Evolutionary conservation across 2,888 invertebrate species (phyloP), one percentile per base, ranked within the genome.

Genomic region (Ectropis crepuscularia): DNA sequence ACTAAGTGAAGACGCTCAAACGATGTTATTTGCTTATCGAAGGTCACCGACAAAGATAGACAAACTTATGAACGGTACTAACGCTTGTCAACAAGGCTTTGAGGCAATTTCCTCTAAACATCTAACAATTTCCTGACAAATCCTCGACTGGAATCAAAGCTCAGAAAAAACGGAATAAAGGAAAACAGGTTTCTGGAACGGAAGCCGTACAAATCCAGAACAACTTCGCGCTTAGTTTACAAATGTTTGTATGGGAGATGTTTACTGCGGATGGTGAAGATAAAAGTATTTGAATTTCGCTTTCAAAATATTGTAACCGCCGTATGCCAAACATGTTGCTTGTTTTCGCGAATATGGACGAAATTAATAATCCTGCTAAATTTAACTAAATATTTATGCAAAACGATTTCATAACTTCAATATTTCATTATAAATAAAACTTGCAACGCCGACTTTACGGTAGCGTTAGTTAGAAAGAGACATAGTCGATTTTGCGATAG

Each of bases 61-160:
- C 4, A 64, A 65, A 57, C 64, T 61, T 53, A 61, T 65, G 61
- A 65, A 57, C 60, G 64, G 61, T 61, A 65, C 73, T 78, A 81
- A 80, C 76, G 74, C 73, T 74, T 76, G 76, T 71, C 73, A 79
- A 79, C 73, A 78, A 75, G 75, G 78, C 82, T 77, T 75, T 80
- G 76, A 76, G 77, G 74, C 79, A 82, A 83, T 85, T 83, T 83
- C 79, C 78, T 75, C 65, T 67, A 71, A 76, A 82, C 79, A 84
- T 84, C 82, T 83, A 82, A 85, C 80, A 81, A 79, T 84, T 84
- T 83, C 78, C 79, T 77, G 67, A 69, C 67, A 76, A 73, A 74
- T 72, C 72, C 65, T 63, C 66, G 73, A 70, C 74, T 72, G 70
- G 72, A 83, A 78, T 79, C 78, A 80, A 79, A 81, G 76, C 66